Evolutionary conservation across 2,113 vertebrate genomes (phyloP), one percentile per base, ranked within the genome.

Genomic region (Serilophus lunatus): DNA sequence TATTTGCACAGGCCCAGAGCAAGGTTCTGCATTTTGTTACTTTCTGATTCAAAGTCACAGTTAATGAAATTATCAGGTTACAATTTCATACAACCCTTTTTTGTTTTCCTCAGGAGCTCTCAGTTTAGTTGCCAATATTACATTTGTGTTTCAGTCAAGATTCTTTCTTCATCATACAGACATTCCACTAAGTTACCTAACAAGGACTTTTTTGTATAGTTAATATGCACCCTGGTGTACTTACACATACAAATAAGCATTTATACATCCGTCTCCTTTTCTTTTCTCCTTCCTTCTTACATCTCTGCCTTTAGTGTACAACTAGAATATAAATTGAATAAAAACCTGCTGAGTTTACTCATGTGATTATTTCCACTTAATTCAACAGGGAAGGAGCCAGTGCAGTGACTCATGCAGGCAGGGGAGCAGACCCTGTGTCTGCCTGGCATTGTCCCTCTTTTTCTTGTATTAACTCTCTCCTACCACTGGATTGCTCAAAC

Each of bases 311-410:
- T 70, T 19, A 71, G 36, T 16, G 28, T 78, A 82, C 40, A 82
- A 69, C 42, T 82, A 90, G 69, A 82, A 72, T 31, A 83, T 47
- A 92, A 75, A 93, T 9, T 40, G 56, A 78, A 94, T 92, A 88
- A 95, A 93, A 90, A 53, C 72, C 76, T 79, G 65, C 65, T 92
- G 92, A 90, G 60, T 92, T 96, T 84, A 93, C 61, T 92, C 51
- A 91, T 93, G 72, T 90, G 76, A 93, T 93, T 95, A 94, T 88
- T 94, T 92, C 71, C 65, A 88, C 82, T 82, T 92, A 95, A 93
- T 88, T 89, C 92, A 78, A 63, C 35, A 64, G 61, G 36, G 92
- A 95, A 96, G 88, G 90, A 93, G 90, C 69, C 92, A 82, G 61
- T 38, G 72, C 60, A 75, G 80, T 59, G 82, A 90, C 86, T 95